Evolutionary conservation across 2,888 invertebrate species (phyloP), one percentile per base, ranked within the genome.

Genomic region (Spialia ferax): DNA sequence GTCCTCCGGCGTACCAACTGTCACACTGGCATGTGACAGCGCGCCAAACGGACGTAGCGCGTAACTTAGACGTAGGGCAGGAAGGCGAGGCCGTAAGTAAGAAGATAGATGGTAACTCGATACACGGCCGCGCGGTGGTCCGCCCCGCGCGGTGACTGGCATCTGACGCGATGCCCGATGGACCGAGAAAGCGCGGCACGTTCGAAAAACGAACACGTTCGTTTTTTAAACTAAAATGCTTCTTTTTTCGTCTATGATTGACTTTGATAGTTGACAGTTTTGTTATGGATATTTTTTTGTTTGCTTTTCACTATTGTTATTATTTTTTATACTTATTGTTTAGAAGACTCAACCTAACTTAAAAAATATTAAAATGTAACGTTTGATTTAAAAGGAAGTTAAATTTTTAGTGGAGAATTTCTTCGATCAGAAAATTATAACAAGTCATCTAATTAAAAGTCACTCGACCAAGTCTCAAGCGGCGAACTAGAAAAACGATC

Each of bases 51-150:
- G 87, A 88, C 86, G 89, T 86, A 84, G 77, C 76, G 82, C 84
- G 90, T 91, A 91, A 91, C 87, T 91, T 90, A 92, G 91, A 89
- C 91, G 89, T 88, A 89, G 91, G 91, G 83, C 88, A 90, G 91
- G 90, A 91, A 89, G 89, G 86, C 85, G 80, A 84, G 82, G 85
- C 78, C 77, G 83, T 89, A 91, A 90, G 83, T 89, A 91, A 90
- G 89, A 88, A 88, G 91, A 91, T 91, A 91, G 91, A 91, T 79
- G 85, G 93, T 90, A 92, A 93, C 89, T 63, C 76, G 91, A 93
- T 83, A 86, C 78, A 75, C 75, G 75, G 81, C 83, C 82, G 79
- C 88, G 85, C 84, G 93, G 93, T 93, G 93, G 93, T 93, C 93
- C 80, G 76, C 79, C 79, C 85, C 77, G 78, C 76, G 79, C 77